Evolutionary conservation across 2,888 invertebrate genomes (phyloP).

Genomic region (Tipula lateralis): DNA sequence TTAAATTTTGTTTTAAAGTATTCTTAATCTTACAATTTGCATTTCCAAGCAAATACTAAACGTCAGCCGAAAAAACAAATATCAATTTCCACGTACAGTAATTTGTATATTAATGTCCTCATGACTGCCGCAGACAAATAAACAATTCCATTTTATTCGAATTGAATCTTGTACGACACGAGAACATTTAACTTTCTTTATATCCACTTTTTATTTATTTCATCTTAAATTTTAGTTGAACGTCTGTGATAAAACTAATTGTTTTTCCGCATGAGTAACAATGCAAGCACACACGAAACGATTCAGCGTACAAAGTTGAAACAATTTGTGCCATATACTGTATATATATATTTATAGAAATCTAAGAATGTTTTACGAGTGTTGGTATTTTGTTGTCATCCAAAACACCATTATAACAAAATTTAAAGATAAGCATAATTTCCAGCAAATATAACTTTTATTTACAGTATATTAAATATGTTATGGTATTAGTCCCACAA

Average conservation of each 20-base stretch:
- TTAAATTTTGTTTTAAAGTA: too few species aligned
- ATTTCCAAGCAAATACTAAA: too few species aligned
- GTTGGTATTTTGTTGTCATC: neutral
- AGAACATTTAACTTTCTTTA: neutral
- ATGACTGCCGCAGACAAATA: neutral
- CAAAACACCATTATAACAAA: neutral
- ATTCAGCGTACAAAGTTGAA: neutral
- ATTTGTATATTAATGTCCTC: neutral
- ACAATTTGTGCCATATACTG: neutral
- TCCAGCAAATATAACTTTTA: neutral
- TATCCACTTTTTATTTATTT: neutral
- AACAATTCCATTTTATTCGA: neutral
- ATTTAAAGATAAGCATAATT: neutral
- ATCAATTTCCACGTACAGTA: neutral
- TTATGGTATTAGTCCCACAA: neutral
- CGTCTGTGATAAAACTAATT: constrained; percentile 24
- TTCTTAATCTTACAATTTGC: too few species aligned
- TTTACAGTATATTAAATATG: neutral
- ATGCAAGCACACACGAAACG: neutral
- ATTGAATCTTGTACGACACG: neutral
- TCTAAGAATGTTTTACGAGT: neutral
- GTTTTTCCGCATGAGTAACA: neutral
- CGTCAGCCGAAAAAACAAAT: too few species aligned
- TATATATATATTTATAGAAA: neutral
- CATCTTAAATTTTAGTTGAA: neutral